phyloP scores from a whole-genome alignment of 2,888 invertebrate species.

The Mythimna lalbum region DNA sequence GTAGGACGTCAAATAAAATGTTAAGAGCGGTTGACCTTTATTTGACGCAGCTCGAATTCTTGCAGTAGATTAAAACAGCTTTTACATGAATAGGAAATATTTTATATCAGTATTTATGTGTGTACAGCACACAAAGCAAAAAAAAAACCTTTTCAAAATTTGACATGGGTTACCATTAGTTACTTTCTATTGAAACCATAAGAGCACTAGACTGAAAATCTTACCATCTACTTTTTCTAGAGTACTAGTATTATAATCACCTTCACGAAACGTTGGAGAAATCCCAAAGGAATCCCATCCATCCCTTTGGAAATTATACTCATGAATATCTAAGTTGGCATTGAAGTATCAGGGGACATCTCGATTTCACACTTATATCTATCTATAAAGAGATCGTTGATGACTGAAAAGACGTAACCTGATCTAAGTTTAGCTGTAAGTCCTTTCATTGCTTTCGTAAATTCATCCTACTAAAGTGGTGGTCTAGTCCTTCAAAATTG shows the following conservation, averaged over 20 bases:
- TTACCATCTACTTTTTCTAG: background rate
- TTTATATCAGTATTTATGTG: background rate
- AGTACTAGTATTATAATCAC: background rate
- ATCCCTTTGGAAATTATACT: constrained; percentile 20
- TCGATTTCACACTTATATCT: constrained; percentile 15
- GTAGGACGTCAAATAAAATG: constrained; percentile 62
- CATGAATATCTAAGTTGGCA: constrained; percentile 3
- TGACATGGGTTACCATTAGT: fast-evolving
- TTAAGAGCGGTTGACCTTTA: constrained; percentile 52
- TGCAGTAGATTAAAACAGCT: constrained; percentile 19
- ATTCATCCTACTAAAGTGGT: background rate
- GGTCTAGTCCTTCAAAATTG: background rate
- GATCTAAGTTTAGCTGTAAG: background rate
- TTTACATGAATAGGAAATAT: constrained; percentile 9
- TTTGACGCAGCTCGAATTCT: constrained; percentile 32
- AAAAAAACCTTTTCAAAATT: background rate
- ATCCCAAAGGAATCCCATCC: background rate
- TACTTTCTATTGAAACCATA: background rate
- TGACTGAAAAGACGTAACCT: background rate
- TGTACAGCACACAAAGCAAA: background rate
- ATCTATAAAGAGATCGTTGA: constrained; percentile 1
- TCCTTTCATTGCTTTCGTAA: background rate
- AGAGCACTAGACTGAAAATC: background rate
- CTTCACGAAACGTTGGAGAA: background rate
- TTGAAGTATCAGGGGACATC: constrained; percentile 8